Conservation (phyloP, 2,888 invertebrate species). For the Volucella inanis region DNA sequence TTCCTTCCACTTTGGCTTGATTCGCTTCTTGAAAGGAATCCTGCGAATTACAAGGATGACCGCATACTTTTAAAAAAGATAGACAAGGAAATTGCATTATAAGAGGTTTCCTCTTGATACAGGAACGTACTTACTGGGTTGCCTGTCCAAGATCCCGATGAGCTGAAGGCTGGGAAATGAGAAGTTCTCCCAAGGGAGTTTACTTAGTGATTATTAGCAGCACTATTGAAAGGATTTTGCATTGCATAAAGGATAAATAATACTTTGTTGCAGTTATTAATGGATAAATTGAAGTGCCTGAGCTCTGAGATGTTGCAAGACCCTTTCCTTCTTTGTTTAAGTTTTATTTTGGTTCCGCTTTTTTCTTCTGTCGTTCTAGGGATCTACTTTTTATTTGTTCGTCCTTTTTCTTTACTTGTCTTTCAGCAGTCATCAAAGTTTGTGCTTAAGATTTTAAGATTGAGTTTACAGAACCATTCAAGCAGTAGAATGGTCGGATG, state of each 20-base stretch:
- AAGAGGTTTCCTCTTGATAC: conserved; percentile 9
- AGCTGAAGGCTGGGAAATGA: neutral
- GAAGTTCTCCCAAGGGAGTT: conserved; percentile 24
- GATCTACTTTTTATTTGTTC: neutral
- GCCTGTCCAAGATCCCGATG: neutral
- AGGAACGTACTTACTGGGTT: neutral
- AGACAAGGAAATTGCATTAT: conserved; percentile 62
- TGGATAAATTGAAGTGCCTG: conserved; percentile 51
- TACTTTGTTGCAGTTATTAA: conserved; percentile 66
- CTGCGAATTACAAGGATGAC: conserved; percentile 51
- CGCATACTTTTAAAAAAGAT: conserved; percentile 46
- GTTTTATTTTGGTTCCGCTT: no score
- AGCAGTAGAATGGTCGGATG: neutral
- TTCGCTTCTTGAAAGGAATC: conserved; percentile 15
- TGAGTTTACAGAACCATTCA: conserved; percentile 34
- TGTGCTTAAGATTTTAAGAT: conserved; percentile 21
- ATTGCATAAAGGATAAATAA: conserved; percentile 57
- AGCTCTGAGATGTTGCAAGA: neutral
- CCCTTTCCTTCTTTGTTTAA: neutral
- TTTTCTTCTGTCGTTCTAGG: neutral
- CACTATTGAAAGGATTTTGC: conserved; percentile 70
- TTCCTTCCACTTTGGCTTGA: neutral
- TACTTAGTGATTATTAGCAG: conserved; percentile 62
- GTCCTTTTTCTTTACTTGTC: neutral
- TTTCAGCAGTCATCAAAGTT: neutral